Evolutionary conservation across 2,888 invertebrate species (phyloP).

Genomic region (Agriopis aurantiaria): DNA sequence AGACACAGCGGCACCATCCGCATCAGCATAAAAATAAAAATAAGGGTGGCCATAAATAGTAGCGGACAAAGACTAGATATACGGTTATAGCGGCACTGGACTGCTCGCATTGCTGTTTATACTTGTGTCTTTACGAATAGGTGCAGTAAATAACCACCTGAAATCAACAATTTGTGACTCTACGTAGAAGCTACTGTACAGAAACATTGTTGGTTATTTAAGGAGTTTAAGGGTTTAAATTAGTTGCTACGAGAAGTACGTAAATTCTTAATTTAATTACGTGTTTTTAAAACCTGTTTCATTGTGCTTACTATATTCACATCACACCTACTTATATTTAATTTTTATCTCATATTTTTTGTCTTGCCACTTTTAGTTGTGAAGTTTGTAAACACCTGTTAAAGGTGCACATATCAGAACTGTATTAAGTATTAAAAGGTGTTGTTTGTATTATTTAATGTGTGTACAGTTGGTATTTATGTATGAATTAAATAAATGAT

Average conservation of each 20-base stretch:
- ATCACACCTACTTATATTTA: too few species aligned
- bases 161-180: constrained; percentile 42
- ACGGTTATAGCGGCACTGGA: constrained; percentile 80
- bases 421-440: too few species aligned
- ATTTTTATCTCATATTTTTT: too few species aligned
- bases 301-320: too few species aligned
- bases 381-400: too few species aligned
- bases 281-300: too few species aligned
- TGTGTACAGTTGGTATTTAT: too few species aligned
- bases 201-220: not conserved
- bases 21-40: constrained; percentile 87
- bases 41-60: constrained; percentile 83
- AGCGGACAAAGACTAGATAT: constrained; percentile 83
- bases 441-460: too few species aligned
- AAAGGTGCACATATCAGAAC: too few species aligned
- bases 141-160: constrained; percentile 42
- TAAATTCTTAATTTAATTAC: not conserved
- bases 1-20: constrained; percentile 82
- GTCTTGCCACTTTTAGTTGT: too few species aligned
- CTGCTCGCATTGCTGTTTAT: constrained; percentile 60
- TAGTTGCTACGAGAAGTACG: not conserved
- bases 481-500: too few species aligned
- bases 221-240: not conserved
- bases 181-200: constrained; percentile 14
- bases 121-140: constrained; percentile 31